Evolutionary conservation across 2,797 vertebrate species (phyloP), one percentile per base, ranked within the genome.

Genomic region (Parotocinclus haroldoi): DNA sequence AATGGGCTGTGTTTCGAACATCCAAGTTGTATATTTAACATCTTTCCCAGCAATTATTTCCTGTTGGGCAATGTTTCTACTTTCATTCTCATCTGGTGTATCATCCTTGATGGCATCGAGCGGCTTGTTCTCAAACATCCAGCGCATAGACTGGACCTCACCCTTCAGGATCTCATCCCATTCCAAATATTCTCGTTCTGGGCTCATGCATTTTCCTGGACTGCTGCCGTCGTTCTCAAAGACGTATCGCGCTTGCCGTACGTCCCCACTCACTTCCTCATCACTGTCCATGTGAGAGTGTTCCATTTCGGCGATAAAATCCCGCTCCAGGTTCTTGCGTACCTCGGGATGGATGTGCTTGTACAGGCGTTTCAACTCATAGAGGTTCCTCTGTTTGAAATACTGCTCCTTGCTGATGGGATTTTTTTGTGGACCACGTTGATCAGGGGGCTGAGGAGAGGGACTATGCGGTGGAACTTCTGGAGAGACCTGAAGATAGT

Each of bases 1-100:
- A 37, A 93, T 93, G 55, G 91, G 91, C 69, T 93, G 88, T 1
- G 88, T 93, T 86, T 97, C 93, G 87, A 98, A 94, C 92, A 94
- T 93, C 91, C 93, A 95, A 0, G 90, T 85, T n/a, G 90, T 91
- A 70, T 89, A 89, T 76, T 89, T 91, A 56, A 93, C 91, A 59
- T 95, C 93, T 68, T 92, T 91, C 5, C 90, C 91, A 44, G 92
- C 90, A 60, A 89, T 92, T 44, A 91, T 92, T 85, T 96, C 92
- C 80, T 94, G 92, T 68, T 93, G 88, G 69, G 87, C 82, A 27
- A 90, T 89, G 60, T 87, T 87, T 71, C 75, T 89, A 45, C 44
- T 75, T 69, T 87, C 83, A 1, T 82, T 79, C 79, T 90, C 86
- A 13, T 92, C 87, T 9, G 86, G 88, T 39, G 85, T 88, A 7